A percentile compares a stretch with the other conserved stretches of the same genome.
Conservation (phyloP, 2,888 invertebrate species). For the Pyrrhosoma nymphula region DNA sequence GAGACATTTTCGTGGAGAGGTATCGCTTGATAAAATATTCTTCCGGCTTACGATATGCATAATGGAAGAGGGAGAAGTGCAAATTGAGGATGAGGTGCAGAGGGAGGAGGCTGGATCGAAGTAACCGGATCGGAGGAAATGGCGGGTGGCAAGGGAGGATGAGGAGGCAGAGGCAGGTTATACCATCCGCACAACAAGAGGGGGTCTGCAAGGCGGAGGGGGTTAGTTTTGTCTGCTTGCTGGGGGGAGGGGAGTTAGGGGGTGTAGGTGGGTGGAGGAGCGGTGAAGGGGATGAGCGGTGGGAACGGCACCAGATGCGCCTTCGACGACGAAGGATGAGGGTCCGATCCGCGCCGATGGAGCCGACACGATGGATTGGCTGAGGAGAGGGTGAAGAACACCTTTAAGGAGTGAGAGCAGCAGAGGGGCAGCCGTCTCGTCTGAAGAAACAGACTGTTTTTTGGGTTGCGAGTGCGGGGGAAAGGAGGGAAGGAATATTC, state of each 20-base stretch:
- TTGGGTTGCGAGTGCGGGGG: not conserved
- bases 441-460: not conserved
- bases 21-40: not conserved
- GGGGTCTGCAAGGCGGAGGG: no score
- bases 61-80: no score
- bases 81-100: not conserved
- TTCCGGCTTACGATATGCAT: no score
- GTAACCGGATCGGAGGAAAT: not conserved
- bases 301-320: slow-evolving; percentile 50
- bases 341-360: not conserved
- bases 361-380: not conserved
- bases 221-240: no score
- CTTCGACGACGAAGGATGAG: not conserved
- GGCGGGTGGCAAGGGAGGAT: not conserved
- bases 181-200: no score
- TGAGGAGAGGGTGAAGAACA: not conserved
- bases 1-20: not conserved
- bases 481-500: not conserved
- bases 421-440: not conserved
- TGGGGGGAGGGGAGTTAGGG: not conserved
- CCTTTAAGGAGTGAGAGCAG: not conserved
- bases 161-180: not conserved
- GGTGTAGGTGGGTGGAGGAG: no score
- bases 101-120: not conserved
- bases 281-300: not conserved